phyloP scores from a whole-genome alignment of 2,888 invertebrate species.

The Trimorus sp. region DNA sequence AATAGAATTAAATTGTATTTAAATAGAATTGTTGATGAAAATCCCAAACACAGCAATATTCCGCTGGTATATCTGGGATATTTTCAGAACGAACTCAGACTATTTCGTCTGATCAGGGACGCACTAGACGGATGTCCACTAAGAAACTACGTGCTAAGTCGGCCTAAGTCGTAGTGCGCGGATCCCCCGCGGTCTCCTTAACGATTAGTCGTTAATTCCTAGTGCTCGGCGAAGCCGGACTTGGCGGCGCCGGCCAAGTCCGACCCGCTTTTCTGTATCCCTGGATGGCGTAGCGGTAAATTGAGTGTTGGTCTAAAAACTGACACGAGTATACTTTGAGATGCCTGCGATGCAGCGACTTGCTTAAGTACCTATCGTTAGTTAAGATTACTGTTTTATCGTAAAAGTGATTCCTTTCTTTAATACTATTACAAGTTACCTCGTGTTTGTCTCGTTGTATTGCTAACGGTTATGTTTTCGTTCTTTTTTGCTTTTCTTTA shows the following conservation, averaged over 20 bases:
- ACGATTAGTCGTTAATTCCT: constrained; percentile 38
- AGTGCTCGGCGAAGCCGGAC: constrained; percentile 34
- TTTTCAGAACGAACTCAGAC: too few relatives aligned
- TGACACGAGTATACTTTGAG: constrained; percentile 56
- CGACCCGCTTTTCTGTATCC: constrained; percentile 21
- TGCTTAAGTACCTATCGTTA: constrained; percentile 48
- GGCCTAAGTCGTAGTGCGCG: constrained; percentile 39
- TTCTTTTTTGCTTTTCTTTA: constrained; percentile 19
- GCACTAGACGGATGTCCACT: constrained; percentile 17
- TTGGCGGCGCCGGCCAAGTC: constrained; percentile 28
- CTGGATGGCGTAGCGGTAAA: constrained; percentile 61
- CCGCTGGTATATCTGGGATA: too few relatives aligned
- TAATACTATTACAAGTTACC: constrained; percentile 59
- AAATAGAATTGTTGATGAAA: too few relatives aligned
- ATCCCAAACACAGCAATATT: too few relatives aligned
- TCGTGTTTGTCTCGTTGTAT: constrained; percentile 62
- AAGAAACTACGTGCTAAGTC: constrained; percentile 42
- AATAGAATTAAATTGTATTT: too few relatives aligned
- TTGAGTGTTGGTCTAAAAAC: constrained; percentile 58
- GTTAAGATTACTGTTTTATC: constrained; percentile 45
- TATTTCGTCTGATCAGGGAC: too few relatives aligned
- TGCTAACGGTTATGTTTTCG: constrained; percentile 59
- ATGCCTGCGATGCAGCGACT: constrained; percentile 48
- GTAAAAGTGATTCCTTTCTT: constrained; percentile 50
- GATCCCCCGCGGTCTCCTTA: constrained; percentile 34